Evolutionary conservation across 2,113 vertebrate species (phyloP), one percentile per base, ranked within the genome.

Genomic region (Corvus hawaiiensis): DNA sequence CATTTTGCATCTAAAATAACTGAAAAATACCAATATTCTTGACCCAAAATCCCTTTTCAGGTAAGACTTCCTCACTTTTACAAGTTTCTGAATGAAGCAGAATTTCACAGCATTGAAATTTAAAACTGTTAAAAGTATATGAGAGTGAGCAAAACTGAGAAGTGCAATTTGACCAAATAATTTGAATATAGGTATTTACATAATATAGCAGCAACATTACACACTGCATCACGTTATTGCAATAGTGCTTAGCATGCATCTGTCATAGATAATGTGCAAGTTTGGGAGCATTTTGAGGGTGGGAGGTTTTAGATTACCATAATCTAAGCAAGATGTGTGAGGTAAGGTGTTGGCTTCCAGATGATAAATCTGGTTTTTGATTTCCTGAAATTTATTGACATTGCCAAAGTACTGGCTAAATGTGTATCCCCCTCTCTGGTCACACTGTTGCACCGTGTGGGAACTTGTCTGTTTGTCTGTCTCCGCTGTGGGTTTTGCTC

Each of bases 361-460:
- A 37, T 71, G 51, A 62, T 24, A 67, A 63, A 77, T 63, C 41
- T 55, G 48, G 4, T 92, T 56, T 80, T 63, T 35, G 28, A 16
- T 88, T 93, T 92, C 63, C 67, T 93, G 88, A 90, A 64, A 49
- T 78, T 11, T 66, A n/a, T 35, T 59, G 77, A 37, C 1, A 3
- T 46, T 87, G 51, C 41, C 67, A 67, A 80, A 77, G 32, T 46
- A 22, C 37, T 59, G 66, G 15, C 10, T 69, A 21, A 78, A 51
- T 32, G 27, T 12, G 1, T 54, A 24, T 66, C 23, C 46, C 24
- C 17, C 6, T 37, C 16, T 61, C 41, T n/a, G 24, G 28, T 83
- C 81, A 58, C 1, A 37, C 24, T 64, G 41, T 54, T 64, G 44
- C 28, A 10, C n/a, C 0, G 0, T 54, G 63, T 5, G 16, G 63